Conservation (phyloP, 1,140 invertebrate genomes). For the Matsumurasca onukii region DNA sequence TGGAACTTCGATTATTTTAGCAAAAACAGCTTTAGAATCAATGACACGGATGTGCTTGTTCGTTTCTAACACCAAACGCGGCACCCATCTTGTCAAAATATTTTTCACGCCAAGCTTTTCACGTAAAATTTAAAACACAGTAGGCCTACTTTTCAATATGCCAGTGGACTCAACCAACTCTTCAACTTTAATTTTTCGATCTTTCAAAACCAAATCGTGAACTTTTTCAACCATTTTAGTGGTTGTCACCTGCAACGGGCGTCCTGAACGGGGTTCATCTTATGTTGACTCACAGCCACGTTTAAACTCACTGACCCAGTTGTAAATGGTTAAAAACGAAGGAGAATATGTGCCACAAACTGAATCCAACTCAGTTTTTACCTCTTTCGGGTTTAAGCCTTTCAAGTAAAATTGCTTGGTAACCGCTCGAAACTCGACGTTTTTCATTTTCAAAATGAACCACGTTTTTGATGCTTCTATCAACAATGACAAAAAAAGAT, state of each 20-base stretch:
- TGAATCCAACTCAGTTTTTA: constrained; percentile 36
- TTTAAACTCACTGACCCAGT: constrained; percentile 40
- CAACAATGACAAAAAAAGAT: neutral
- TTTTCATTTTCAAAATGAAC: constrained; percentile 27
- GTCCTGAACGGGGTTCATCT: constrained; percentile 36
- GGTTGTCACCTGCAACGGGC: constrained; percentile 34
- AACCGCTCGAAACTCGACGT: constrained; percentile 16
- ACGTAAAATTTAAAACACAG: constrained; percentile 33
- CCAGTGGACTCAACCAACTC: neutral
- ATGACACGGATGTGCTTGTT: constrained; percentile 33
- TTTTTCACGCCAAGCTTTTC: constrained; percentile 39
- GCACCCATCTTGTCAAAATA: constrained; percentile 40
- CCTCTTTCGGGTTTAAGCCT: constrained; percentile 34
- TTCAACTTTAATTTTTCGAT: neutral
- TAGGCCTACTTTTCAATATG: neutral
- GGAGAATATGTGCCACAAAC: constrained; percentile 34
- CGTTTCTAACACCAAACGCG: constrained; percentile 41
- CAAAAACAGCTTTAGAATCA: neutral
- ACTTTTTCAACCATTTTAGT: constrained; percentile 40
- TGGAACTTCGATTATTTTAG: neutral
- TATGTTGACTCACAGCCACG: constrained; percentile 39
- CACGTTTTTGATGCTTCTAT: neutral
- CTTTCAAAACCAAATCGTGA: neutral
- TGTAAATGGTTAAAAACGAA: constrained; percentile 35
- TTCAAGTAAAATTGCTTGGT: constrained; percentile 34